A percentile compares a stretch with the other conserved stretches of the same genome.
Conservation (phyloP, 1,140 invertebrate species). For the Orussus abietinus region DNA sequence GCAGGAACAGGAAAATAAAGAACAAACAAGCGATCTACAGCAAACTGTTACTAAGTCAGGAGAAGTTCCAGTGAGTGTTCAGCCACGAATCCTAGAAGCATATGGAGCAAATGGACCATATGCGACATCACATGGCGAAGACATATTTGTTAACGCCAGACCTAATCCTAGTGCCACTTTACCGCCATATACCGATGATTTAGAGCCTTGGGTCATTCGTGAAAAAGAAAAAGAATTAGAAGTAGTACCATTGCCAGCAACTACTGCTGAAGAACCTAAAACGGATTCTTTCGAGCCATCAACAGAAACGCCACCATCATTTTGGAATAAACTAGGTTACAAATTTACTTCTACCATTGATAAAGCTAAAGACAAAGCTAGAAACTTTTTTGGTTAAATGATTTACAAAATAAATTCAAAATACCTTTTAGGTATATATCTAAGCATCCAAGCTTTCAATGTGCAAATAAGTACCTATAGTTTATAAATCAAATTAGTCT, state of each 20-base stretch:
- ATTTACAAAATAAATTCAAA: too few relatives aligned
- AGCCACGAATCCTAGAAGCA: conserved; percentile 36
- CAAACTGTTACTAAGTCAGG: background rate
- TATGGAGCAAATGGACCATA: conserved; percentile 36
- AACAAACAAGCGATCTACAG: background rate
- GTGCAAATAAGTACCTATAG: too few relatives aligned
- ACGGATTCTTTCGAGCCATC: conserved; percentile 16
- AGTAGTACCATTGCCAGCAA: conserved; percentile 17
- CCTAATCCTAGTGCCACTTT: conserved; percentile 36
- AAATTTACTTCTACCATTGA: conserved; percentile 47
- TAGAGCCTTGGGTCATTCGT: conserved; percentile 34
- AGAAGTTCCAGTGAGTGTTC: background rate
- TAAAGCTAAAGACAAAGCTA: conserved; percentile 55
- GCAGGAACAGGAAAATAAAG: background rate
- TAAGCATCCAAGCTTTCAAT: too few relatives aligned
- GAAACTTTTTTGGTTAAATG: conserved; percentile 50
- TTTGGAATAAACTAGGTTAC: conserved; percentile 55
- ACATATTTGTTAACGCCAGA: conserved; percentile 29
- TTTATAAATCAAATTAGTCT: too few relatives aligned
- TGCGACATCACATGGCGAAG: conserved; percentile 19
- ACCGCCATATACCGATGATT: conserved; percentile 16
- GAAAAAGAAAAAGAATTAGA: conserved; percentile 27
- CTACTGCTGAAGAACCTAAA: conserved; percentile 4
- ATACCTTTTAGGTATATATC: too few relatives aligned
- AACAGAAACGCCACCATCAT: conserved; percentile 42